A percentile compares a stretch with the other conserved stretches of the same genome.
Evolutionary conservation across 1,140 invertebrate genomes (phyloP).

Genomic region (Temnothorax longispinosus): DNA sequence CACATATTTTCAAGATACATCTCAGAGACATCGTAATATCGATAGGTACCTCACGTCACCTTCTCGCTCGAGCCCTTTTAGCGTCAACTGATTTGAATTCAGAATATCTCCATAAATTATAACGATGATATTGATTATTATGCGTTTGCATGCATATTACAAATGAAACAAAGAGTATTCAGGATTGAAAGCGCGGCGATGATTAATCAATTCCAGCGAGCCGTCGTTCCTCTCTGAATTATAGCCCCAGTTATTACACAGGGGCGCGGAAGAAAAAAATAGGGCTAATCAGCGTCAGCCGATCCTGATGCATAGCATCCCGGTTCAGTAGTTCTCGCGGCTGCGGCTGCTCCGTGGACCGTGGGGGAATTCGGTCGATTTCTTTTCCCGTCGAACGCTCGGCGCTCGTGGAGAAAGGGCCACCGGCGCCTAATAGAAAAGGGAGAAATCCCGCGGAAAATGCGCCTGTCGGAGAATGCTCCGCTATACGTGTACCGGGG

Average conservation of each 20-base stretch:
- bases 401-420: conserved; percentile 47
- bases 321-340: neutral
- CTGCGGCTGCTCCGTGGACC: conserved; percentile 26
- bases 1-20: neutral
- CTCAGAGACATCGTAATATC: neutral
- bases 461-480: conserved; percentile 24
- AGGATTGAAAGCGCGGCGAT: neutral
- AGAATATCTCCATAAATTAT: neutral
- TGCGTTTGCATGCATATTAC: conserved; percentile 26
- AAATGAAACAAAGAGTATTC: conserved; percentile 18
- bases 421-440: conserved; percentile 25
- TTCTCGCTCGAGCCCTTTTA: neutral
- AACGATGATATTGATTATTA: neutral
- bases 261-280: neutral
- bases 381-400: conserved; percentile 53
- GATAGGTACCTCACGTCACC: neutral
- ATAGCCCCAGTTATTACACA: conserved; percentile 31
- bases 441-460: conserved; percentile 51
- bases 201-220: conserved; percentile 29
- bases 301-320: neutral
- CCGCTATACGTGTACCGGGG: neutral
- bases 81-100: neutral
- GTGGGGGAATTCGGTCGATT: conserved; percentile 29
- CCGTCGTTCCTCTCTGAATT: conserved; percentile 28
- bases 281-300: conserved; percentile 45